Evolutionary conservation across 2,113 vertebrate species (phyloP), one percentile per base, ranked within the genome.

Genomic region (Edolisoma coerulescens): DNA sequence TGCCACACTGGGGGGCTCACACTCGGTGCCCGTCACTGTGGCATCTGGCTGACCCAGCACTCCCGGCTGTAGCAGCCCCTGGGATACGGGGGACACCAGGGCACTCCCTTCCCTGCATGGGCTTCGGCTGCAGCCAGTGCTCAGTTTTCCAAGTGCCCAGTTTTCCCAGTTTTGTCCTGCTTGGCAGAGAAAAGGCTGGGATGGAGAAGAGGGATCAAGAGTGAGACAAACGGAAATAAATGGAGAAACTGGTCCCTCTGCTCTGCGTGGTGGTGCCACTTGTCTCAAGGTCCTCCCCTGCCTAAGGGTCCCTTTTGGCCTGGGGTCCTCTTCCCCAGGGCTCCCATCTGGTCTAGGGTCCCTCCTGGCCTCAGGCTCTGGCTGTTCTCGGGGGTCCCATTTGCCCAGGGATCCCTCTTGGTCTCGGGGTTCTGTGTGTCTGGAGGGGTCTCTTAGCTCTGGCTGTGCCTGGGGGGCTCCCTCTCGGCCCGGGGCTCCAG

Each of bases 21-120:
- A 0, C 0, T 19, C 6, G 13, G 6, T 41, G 79, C 89, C 65
- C 24, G 23, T 24, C 57, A 2, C 53, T 0, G 4, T 2, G 49
- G 16, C 1, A 3, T 11, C 37, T 11, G 83, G 4, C 49, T 7
- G 2, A 1, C 30, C 50, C 81, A 26, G 77, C 9, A 7, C 45
- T 13, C 20, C 45, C 1, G 68, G 52, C 53, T 39, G 44, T 0
- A 23, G 42, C 5, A 44, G 16, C 10, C 27, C 59, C 60, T 6
- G 47, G 41, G 39, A 16, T 3, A 2, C 14, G 8, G 24, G 39
- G 19, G 26, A 9, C 70, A 59, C 13, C n/a, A 8, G 53, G 69
- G 60, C 53, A 10, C 12, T 16, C 26, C 17, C 52, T 6, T 7
- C 37, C 60, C 69, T 59, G 52, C 86, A 8, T 37, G 14, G 27